Evolutionary conservation across 1,140 invertebrate species (phyloP).

Genomic region (Drosophila yakuba): DNA sequence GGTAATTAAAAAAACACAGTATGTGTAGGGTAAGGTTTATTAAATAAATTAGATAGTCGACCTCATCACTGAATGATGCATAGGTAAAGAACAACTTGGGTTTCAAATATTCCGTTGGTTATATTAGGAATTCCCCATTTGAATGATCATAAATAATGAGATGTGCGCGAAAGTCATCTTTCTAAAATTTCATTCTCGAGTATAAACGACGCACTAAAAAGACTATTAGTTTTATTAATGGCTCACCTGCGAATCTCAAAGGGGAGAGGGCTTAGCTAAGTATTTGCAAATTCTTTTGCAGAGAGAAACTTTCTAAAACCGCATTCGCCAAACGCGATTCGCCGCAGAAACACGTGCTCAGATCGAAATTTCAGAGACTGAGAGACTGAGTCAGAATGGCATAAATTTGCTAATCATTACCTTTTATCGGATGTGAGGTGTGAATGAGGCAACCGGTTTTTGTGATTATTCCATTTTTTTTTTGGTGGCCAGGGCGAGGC

Average conservation of each 20-base stretch:
- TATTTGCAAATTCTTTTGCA: constrained; percentile 55
- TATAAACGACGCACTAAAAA: constrained; percentile 43
- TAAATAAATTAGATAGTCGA: background rate
- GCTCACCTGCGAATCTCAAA: constrained; percentile 19
- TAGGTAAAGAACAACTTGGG: background rate
- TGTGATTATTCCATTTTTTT: constrained; percentile 14
- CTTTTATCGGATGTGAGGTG: constrained; percentile 51
- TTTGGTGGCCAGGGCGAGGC: constrained; percentile 16
- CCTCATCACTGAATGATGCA: background rate
- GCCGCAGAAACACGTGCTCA: constrained; percentile 71
- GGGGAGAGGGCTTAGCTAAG: constrained; percentile 16
- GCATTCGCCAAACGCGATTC: constrained; percentile 51
- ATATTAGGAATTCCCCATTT: background rate
- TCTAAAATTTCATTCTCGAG: constrained; percentile 22
- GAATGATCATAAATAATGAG: background rate
- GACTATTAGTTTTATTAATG: constrained; percentile 49
- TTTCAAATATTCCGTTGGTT: background rate
- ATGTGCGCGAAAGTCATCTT: constrained; percentile 16
- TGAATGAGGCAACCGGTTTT: constrained; percentile 64
- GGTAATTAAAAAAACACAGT: background rate
- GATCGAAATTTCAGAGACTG: constrained; percentile 12
- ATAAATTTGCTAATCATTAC: constrained; percentile 59
- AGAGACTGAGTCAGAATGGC: constrained; percentile 43
- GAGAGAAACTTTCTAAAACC: constrained; percentile 75
- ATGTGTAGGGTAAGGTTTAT: background rate